Conservation (phyloP, 2,797 vertebrate genomes). For the Spinus pinus region DNA sequence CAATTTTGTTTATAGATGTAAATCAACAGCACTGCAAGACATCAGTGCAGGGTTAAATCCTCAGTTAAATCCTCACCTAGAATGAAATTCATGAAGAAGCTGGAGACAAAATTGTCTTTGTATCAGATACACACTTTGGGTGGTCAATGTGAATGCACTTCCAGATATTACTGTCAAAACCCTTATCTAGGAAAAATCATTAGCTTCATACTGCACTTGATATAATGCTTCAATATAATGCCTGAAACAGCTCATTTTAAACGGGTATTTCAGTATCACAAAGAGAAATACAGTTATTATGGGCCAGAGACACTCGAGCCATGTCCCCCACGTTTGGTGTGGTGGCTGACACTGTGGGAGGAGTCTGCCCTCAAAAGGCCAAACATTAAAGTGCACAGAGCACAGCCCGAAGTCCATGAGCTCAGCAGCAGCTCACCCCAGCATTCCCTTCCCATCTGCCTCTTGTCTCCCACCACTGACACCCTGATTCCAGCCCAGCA, state of each 20-base stretch:
- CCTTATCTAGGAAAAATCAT: background rate
- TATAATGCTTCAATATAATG: background rate
- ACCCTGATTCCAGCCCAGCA: background rate
- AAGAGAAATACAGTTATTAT: background rate
- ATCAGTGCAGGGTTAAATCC: background rate
- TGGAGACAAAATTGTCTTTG: background rate
- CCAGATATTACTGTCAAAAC: background rate
- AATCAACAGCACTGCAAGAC: background rate
- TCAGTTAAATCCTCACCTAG: background rate
- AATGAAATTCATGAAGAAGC: background rate
- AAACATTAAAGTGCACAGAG: background rate
- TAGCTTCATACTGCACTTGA: background rate
- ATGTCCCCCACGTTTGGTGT: background rate
- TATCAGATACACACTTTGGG: background rate
- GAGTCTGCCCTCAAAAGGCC: conserved; percentile 57
- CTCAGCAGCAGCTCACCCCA: background rate
- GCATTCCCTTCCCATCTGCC: background rate
- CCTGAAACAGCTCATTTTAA: background rate
- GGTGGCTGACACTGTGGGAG: background rate
- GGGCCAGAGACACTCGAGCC: background rate
- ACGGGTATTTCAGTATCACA: background rate
- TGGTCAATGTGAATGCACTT: background rate
- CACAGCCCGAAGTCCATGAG: accelerated
- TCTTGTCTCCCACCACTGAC: background rate
- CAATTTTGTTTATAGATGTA: background rate